Conservation (phyloP, 1,140 invertebrate species). For the Caenorhabditis briggsae region DNA sequence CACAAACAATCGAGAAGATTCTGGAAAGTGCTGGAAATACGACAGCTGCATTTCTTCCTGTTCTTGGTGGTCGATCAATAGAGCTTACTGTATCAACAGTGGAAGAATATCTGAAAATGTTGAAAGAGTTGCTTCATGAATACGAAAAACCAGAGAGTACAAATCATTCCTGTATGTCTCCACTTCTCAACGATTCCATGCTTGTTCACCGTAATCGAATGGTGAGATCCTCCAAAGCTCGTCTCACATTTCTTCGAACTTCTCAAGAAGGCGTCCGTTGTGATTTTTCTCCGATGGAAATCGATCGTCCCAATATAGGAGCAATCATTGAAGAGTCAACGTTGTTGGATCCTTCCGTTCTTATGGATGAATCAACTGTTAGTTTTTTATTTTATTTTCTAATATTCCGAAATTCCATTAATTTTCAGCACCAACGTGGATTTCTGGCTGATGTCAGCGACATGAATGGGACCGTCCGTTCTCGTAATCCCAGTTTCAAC, state of each 20-base stretch:
- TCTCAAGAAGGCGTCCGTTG: background rate
- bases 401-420: background rate
- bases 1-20: background rate
- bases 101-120: constrained; percentile 32
- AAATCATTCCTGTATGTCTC: background rate
- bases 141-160: background rate
- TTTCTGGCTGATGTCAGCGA: constrained; percentile 42
- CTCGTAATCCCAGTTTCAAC: constrained; percentile 36
- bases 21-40: constrained; percentile 4
- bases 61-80: constrained; percentile 9
- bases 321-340: constrained; percentile 1
- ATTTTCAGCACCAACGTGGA: constrained; percentile 26
- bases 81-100: background rate
- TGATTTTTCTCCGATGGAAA: background rate
- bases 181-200: constrained; percentile 14
- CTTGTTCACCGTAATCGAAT: constrained; percentile 36
- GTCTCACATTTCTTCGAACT: background rate
- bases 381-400: background rate
- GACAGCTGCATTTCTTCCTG: background rate
- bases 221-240: background rate
- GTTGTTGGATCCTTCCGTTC: background rate
- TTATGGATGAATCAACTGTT: constrained; percentile 19
- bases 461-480: constrained; percentile 43
- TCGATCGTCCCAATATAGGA: background rate
- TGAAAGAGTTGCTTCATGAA: constrained; percentile 2